Evolutionary conservation across 1,140 invertebrate genomes (phyloP).

Genomic region (Brachionus angularis): DNA sequence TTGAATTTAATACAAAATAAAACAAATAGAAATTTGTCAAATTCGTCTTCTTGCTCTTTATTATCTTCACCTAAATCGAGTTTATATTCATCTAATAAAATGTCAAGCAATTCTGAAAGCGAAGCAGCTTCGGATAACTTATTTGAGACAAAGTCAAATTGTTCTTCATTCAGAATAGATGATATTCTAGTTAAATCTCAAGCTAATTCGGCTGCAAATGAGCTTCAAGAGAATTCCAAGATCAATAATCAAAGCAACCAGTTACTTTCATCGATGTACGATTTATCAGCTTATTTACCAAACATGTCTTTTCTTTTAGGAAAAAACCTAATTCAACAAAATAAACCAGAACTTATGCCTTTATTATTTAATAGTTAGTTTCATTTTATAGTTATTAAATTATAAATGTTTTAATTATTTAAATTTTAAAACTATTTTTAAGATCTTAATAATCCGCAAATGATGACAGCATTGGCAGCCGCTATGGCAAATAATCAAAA

Average conservation of each 20-base stretch:
- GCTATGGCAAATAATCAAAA: not conserved
- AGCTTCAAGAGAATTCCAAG: too few relatives aligned
- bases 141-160: not conserved
- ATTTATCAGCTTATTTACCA: not conserved
- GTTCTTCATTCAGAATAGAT: constrained; percentile 4
- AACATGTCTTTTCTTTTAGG: not conserved
- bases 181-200: not conserved
- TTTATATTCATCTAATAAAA: too few relatives aligned
- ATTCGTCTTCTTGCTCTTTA: too few relatives aligned
- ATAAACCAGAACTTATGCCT: not conserved
- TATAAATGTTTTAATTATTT: too few relatives aligned
- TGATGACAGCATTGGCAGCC: not conserved
- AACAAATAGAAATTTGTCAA: too few relatives aligned
- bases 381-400: not conserved
- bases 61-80: too few relatives aligned
- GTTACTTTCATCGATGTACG: not conserved
- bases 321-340: not conserved
- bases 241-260: not conserved
- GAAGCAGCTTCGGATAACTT: not conserved
- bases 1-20: too few relatives aligned
- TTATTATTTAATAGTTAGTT: not conserved
- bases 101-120: not conserved
- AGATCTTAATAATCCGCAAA: not conserved
- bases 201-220: too few relatives aligned
- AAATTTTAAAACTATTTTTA: too few relatives aligned